Base-by-base conservation (phyloP, 2,797 vertebrate species). In the Petrocephalus schoutedeni region DNA sequence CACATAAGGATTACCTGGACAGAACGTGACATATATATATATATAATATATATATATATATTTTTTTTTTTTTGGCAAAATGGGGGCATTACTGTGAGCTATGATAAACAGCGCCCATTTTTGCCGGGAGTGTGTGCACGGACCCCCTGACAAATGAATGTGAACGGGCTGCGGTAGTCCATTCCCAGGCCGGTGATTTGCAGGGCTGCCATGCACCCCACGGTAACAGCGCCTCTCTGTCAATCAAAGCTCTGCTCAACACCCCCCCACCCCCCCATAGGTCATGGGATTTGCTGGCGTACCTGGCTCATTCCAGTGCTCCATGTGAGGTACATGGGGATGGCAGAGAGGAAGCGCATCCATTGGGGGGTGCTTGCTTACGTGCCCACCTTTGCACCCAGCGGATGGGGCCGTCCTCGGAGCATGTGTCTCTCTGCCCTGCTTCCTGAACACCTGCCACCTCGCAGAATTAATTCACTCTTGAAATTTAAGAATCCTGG, bases 191-290 rank as follows among this genome's bases (percentile, higher is more conserved):
- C 9, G 7, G 59, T 67, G 85, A 86, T 57, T 88, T 56, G 86
- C 51, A 85, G 59, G 80, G 53, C 51, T 85, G 57, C 80, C 49
- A 23, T 59, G 2, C 53, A 84, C 14, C 59, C 54, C 51, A 45
- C 23, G 83, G 80, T 85, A 85, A 88, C 84, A 56, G 80, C 41
- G 9, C 41, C 87, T 56, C 57, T 88, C 84, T 51, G 84, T 88
- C 87, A 88, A 53, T 51, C 32, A 54, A 28, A 12, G 61, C 23
- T 21, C 61, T 1, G 61, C 23, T 32, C 3, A 3, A 28, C 28
- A 28, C 28, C 28, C 28, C 28, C 28, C 28, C 28, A 28, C 28
- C 23, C 21, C 61, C 28, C 61, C 23, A 9, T 28, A 12, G 14
- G 28, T 32, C 12, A 36, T 28, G 0, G 12, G 8, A 19, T 9